Conservation (phyloP, 2,113 vertebrate species). For the Alligator mississippiensis region DNA sequence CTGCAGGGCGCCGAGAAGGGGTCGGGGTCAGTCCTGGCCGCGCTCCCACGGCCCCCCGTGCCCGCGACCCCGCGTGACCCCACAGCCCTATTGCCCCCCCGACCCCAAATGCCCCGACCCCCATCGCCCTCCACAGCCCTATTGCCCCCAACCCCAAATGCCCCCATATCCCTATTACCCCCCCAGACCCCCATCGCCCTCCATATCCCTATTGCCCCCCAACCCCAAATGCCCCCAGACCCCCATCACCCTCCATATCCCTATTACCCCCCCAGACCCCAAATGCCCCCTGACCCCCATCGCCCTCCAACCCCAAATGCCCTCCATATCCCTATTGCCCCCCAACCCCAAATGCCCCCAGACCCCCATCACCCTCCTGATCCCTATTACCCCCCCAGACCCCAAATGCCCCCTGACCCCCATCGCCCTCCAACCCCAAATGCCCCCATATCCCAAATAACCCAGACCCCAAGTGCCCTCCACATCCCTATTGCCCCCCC, state of each 20-base stretch:
- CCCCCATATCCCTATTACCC: neutral
- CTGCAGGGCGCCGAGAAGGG: neutral
- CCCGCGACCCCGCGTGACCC: rapidly evolving
- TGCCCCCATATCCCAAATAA: neutral
- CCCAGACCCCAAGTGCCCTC: too few relatives aligned
- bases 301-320: too few relatives aligned
- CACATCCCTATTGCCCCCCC: too few relatives aligned
- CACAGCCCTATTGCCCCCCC: rapidly evolving
- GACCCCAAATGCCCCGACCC: too few relatives aligned
- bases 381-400: neutral
- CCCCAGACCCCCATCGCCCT: neutral
- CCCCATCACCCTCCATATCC: neutral
- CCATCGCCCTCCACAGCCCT: neutral
- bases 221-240: too few relatives aligned
- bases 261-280: neutral
- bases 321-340: rapidly evolving
- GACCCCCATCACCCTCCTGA: neutral
- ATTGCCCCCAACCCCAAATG: neutral
- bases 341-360: too few relatives aligned
- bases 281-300: too few relatives aligned
- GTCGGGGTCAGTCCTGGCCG: too few relatives aligned
- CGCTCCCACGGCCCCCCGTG: rapidly evolving
- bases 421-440: too few relatives aligned
- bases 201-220: too few relatives aligned
- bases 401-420: neutral